Base-by-base conservation (phyloP, 2,888 invertebrate species). In the Orthosia gothica region DNA sequence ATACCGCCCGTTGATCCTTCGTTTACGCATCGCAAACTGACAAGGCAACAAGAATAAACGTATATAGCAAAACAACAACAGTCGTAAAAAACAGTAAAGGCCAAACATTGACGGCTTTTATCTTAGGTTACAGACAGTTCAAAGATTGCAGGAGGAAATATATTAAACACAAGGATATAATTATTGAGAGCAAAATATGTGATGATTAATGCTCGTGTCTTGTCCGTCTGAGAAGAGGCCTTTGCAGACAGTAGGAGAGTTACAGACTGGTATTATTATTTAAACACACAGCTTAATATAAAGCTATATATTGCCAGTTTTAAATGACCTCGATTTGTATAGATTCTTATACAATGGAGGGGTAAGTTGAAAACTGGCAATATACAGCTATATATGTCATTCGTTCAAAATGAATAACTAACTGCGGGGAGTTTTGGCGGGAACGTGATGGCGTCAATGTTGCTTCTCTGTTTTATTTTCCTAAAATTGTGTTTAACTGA, bases 121-220 rank as follows among this genome's bases (percentile, higher is more conserved):
- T 78, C 76, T 67, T 66, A 67, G 66, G 78, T 75, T 78, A 75
- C 47, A 62, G 49, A 63, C 67, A 57, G 81, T 81, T 81, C 74
- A 66, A 52, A 55, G 52, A 71, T 54, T 54, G 54, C 40, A 61
- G 26, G n/a, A 54, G 13, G 40, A 78, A 49, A 57, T 20, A 57
- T 13, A 54, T 61, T 69, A 20, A 40, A 40, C 18, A n/a, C n/a
- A 13, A 20, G 59, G 13, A 59, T 40, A 32, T 32, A 32, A 32
- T n/a, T 59, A 40, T 59, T 40, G 58, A 5, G 5, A 40, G 13
- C 40, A 59, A 40, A n/a, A 32, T 32, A 32, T 13, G 5, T 40
- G 11, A n/a, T 59, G 59, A 59, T 40, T 12, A 40, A 59, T 59
- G 40, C 40, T n/a, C n/a, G n/a, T 59, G 18, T 0, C 32, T 58